These are phyloP conservation scores for Hecatera dysodea DNA, from an alignment of 2,888 invertebrate genomes.

Conservation along the genomic window DNA sequence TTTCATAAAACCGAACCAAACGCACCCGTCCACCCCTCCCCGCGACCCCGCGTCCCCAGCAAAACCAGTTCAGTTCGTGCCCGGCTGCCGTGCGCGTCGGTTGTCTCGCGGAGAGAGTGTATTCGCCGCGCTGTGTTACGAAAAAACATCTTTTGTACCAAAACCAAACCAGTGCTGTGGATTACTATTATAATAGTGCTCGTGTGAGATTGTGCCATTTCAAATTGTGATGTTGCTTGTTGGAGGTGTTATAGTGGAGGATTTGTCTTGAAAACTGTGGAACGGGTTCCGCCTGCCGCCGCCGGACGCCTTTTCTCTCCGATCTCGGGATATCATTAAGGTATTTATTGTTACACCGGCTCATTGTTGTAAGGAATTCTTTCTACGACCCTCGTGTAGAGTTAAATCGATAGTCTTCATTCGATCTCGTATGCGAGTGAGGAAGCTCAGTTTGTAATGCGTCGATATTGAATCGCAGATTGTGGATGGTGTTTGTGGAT, in stretches of 20 bases:
- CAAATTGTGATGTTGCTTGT: constrained; percentile 86
- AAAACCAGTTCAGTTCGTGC: constrained; percentile 90
- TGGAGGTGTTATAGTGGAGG: constrained; percentile 86
- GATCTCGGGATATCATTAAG: constrained; percentile 91
- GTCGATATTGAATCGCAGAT: constrained; percentile 82
- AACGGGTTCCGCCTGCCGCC: constrained; percentile 84
- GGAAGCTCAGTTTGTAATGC: constrained; percentile 76
- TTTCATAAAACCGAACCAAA: constrained; percentile 90
- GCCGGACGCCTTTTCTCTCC: constrained; percentile 88
- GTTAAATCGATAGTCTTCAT: constrained; percentile 88
- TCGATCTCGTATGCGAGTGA: constrained; percentile 76
- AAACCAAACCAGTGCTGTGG: constrained; percentile 88
- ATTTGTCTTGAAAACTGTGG: constrained; percentile 87
- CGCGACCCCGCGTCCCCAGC: constrained; percentile 77
- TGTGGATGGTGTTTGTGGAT: constrained; percentile 83
- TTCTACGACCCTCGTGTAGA: constrained; percentile 85
- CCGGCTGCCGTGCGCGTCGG: constrained; percentile 89
- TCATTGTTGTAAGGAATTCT: constrained; percentile 90
- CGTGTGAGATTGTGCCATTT: constrained; percentile 88
- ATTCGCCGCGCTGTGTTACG: constrained; percentile 85
- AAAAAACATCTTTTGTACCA: constrained; percentile 86
- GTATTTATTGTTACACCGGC: constrained; percentile 91
- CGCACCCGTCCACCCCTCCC: constrained; percentile 83
- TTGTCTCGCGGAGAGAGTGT: constrained; percentile 70
- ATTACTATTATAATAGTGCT: constrained; percentile 84